phyloP scores from a whole-genome alignment of 1,140 invertebrate genomes.

The Aricia agestis region DNA sequence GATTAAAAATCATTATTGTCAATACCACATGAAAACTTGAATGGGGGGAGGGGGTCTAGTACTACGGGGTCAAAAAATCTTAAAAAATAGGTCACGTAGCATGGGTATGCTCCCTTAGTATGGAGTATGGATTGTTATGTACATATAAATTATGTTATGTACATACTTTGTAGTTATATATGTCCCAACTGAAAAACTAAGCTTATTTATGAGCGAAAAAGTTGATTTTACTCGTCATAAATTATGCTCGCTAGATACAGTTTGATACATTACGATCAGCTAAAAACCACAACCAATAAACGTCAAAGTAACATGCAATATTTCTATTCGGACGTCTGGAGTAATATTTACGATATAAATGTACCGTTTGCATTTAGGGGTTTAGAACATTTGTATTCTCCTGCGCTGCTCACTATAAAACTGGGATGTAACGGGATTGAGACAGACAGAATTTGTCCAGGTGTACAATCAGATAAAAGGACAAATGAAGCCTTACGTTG shows the following conservation, averaged over 20 bases:
- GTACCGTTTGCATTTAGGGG: slow-evolving; percentile 56
- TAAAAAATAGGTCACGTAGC: no score
- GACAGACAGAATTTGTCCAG: slow-evolving; percentile 49
- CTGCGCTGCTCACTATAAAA: slow-evolving; percentile 47
- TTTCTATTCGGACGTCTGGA: slow-evolving; percentile 6
- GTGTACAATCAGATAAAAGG: slow-evolving; percentile 50
- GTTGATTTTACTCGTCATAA: neutral
- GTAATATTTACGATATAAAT: slow-evolving; percentile 44
- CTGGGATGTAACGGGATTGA: slow-evolving; percentile 36
- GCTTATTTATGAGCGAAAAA: neutral
- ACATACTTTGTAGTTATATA: no score
- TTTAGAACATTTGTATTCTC: slow-evolving; percentile 60
- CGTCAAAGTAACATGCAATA: slow-evolving; percentile 9
- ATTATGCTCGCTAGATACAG: neutral
- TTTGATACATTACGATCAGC: neutral
- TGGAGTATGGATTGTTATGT: no score
- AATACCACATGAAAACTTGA: no score
- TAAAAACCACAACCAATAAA: neutral
- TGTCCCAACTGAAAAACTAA: no score
- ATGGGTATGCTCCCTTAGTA: no score
- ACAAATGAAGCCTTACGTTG: neutral
- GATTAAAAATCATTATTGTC: no score
- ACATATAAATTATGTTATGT: no score
- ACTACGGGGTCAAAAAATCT: no score
- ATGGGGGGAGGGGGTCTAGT: no score